Percentiles rank a stretch among this genome's conserved stretches.
phyloP scores from a whole-genome alignment of 1,140 invertebrate genomes.

The Nasonia giraulti region DNA sequence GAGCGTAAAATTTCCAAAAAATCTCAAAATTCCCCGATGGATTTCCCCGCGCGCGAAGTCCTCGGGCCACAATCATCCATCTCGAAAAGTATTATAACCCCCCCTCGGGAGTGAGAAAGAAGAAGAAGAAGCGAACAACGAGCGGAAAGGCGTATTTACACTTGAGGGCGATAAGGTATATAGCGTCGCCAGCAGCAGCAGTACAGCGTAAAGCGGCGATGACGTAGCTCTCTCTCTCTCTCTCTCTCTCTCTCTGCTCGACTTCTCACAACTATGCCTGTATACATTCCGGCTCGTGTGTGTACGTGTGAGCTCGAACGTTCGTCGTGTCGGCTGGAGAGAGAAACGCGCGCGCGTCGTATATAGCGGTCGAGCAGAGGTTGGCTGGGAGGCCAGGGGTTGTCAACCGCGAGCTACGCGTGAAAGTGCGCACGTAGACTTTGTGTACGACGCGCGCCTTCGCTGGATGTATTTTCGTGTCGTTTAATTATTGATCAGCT shows the following conservation, averaged over 20 bases:
- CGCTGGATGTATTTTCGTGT: too few species aligned
- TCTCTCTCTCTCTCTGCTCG: neutral
- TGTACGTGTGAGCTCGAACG: constrained; percentile 11
- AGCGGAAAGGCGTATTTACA: constrained; percentile 29
- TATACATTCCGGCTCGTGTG: neutral
- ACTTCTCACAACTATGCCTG: neutral
- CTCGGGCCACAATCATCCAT: neutral
- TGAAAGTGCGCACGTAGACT: constrained; percentile 64
- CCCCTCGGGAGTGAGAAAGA: neutral
- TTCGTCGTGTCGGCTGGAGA: too few species aligned
- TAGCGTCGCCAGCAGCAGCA: neutral
- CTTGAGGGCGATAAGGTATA: constrained; percentile 17
- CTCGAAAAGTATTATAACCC: neutral
- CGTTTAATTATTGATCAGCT: too few species aligned
- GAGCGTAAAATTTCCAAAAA: too few species aligned
- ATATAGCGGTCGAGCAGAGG: neutral
- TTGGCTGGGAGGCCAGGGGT: constrained; percentile 54
- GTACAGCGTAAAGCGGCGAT: constrained; percentile 8
- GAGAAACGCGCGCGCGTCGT: neutral
- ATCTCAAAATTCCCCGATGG: too few species aligned
- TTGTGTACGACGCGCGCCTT: too few species aligned
- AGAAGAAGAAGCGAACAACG: neutral
- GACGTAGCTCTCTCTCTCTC: neutral
- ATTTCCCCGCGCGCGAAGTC: neutral
- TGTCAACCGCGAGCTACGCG: constrained; percentile 60